Base-by-base conservation (phyloP, 2,888 invertebrate species). In the Erebia palarica region DNA sequence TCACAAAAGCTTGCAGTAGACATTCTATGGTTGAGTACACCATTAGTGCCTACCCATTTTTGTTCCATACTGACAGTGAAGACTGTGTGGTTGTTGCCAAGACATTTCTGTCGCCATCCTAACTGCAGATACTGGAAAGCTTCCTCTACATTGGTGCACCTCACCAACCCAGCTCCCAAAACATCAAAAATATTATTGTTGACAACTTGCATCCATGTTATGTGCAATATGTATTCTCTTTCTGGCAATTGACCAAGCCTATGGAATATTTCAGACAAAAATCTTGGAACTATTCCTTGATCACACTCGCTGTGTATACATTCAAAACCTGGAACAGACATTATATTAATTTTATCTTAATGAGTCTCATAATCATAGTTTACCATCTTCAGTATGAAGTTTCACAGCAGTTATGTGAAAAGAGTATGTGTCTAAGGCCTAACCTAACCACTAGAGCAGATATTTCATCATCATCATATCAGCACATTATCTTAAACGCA, bases 1-100 rank as follows among this genome's bases (percentile, higher is more conserved):
- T 96, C 96, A 81, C 96, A 95, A 84, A 96, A 96, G 82, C 96
- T 96, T 0, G 96, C 96, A 53, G 96, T 96, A 0, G 96, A 96
- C 79, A 96, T 91, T 77, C 95, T 94, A 81, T 96, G 96, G 79
- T 96, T 96, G 2, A 96, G 91, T 18, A 95, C 92, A 27, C 95
- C 95, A 81, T 96, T 95, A 36, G 95, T 94, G 4, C 94, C 94
- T 7, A 96, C 93, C 96, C 96, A 96, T 77, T 96, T 95, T 80
- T 96, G 96, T 81, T 96, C 96, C 77, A 96, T 90, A 57, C 96
- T 96, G 0, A 96, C 92, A 3, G 96, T 96, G 76, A 96, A 96
- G 0, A 96, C 93, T 8, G 95, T 95, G 78, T 96, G 96, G 53
- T 94, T 94, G 74, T 94, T 94, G n/a, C 94, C 94, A 44, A 89